phyloP scores from a whole-genome alignment of 1,140 invertebrate species.

The Drepana arcuata region DNA sequence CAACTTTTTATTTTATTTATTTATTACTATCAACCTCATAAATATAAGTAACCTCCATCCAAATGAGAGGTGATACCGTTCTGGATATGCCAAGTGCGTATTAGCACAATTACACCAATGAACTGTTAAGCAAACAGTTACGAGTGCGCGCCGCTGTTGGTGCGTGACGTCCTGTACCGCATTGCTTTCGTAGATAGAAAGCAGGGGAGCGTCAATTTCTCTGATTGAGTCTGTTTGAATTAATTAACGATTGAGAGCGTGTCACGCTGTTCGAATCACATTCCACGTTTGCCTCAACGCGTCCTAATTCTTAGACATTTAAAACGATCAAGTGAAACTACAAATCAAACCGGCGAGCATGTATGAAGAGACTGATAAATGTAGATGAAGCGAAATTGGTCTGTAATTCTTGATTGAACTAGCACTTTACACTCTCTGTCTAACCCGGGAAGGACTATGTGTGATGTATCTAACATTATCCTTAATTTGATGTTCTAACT shows the following conservation, averaged over 20 bases:
- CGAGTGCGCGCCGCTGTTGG: conserved; percentile 13
- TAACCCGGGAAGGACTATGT: too few species aligned
- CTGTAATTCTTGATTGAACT: too few species aligned
- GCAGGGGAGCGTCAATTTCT: conserved; percentile 56
- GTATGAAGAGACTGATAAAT: too few species aligned
- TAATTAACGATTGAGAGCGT: conserved; percentile 64
- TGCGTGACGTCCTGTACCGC: conserved; percentile 41
- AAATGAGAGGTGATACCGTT: background rate
- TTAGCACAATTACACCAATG: conserved; percentile 25
- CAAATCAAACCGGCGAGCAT: too few species aligned
- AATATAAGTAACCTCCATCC: background rate
- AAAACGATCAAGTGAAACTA: conserved; percentile 39
- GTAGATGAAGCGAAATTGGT: too few species aligned
- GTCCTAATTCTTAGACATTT: conserved; percentile 57
- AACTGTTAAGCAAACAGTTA: conserved; percentile 36
- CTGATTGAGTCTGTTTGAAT: conserved; percentile 64
- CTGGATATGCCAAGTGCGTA: conserved; percentile 3
- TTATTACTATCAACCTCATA: too few species aligned
- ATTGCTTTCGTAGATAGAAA: conserved; percentile 55
- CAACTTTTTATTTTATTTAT: too few species aligned
- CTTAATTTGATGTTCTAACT: too few species aligned
- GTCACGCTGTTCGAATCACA: conserved; percentile 53
- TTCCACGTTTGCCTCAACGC: conserved; percentile 31
- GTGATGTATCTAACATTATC: too few species aligned
- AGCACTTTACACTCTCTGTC: too few species aligned